These are phyloP conservation scores for Oenanthe melanoleuca DNA, from an alignment of 2,113 vertebrate species.

Conservation along the genomic window DNA sequence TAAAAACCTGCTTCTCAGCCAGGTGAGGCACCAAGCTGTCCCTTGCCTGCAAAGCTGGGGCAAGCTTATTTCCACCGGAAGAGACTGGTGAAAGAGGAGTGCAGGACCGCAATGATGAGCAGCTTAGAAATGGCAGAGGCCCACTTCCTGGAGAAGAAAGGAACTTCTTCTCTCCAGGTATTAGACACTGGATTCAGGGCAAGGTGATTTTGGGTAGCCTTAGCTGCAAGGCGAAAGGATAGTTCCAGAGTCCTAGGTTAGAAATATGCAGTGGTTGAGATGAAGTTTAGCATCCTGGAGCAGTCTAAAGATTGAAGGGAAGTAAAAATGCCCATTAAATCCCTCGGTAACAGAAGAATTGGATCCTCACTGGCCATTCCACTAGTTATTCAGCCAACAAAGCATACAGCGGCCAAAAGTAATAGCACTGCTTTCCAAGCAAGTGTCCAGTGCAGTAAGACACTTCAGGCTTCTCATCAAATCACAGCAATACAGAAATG, in stretches of 20 bases:
- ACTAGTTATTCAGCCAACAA: not conserved
- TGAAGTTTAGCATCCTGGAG: not conserved
- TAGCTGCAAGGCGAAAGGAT: not conserved
- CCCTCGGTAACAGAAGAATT: not conserved
- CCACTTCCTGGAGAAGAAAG: not conserved
- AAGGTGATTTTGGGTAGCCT: not conserved
- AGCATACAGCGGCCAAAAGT: not conserved
- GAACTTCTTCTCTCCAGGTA: not conserved
- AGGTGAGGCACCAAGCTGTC: not conserved
- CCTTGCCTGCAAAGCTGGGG: not conserved
- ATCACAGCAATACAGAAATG: not conserved
- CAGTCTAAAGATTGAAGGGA: not conserved
- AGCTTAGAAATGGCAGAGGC: not conserved
- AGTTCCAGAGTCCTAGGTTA: not conserved
- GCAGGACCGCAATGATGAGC: fast-evolving
- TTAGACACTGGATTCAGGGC: not conserved
- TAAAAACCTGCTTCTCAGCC: not conserved
- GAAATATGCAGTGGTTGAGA: not conserved
- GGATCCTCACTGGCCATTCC: not conserved
- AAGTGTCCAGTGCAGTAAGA: not conserved
- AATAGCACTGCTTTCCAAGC: not conserved
- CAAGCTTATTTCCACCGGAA: not conserved
- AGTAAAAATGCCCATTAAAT: not conserved
- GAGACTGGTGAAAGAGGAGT: not conserved
- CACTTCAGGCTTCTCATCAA: not conserved